Evolutionary conservation across 2,888 invertebrate genomes (phyloP), one percentile per base, ranked within the genome.

Genomic region (Penaeus monodon): DNA sequence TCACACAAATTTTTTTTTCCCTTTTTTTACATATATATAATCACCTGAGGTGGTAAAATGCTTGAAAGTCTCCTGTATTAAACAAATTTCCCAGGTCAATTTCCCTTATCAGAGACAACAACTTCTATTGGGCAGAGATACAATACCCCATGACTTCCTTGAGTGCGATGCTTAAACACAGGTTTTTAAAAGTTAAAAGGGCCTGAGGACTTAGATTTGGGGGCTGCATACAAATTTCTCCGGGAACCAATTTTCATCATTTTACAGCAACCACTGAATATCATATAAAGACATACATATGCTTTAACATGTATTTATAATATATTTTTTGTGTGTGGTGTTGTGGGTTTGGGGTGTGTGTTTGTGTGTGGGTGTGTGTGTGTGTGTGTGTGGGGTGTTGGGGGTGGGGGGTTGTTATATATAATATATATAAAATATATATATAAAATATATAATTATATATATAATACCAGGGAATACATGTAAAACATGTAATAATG

Each of bases 41-140:
- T 70, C 79, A 85, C 85, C 80, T 80, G 85, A 82, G 82, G 66
- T 70, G 66, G 82, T 73, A 57, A 82, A 73, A 82, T 82, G 82
- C 82, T 73, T 57, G 33, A 77, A 49, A 82, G 70, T 70, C 70
- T 82, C 44, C 57, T 73, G 38, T 73, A 38, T 57, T 73, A 27
- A 27, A 70, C 73, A 82, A 29, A n/a, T n/a, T 73, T 82, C 33
- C 24, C 38, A 65, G 66, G 65, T 33, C 66, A 64, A 57, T 44
- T 57, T 57, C 57, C 33, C 64, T 80, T 27, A 57, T 57, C n/a
- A 49, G 63, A 38, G 57, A 82, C 63, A 81, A 81, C 81, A 81
- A 68, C n/a, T 29, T 17, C 57, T 81, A 63, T 49, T 57, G 57
- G 73, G 70, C 82, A 82, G 82, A 82, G 82, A 82, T 82, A 82